phyloP scores from a whole-genome alignment of 2,797 vertebrate genomes.

The Poecilia wingei region DNA sequence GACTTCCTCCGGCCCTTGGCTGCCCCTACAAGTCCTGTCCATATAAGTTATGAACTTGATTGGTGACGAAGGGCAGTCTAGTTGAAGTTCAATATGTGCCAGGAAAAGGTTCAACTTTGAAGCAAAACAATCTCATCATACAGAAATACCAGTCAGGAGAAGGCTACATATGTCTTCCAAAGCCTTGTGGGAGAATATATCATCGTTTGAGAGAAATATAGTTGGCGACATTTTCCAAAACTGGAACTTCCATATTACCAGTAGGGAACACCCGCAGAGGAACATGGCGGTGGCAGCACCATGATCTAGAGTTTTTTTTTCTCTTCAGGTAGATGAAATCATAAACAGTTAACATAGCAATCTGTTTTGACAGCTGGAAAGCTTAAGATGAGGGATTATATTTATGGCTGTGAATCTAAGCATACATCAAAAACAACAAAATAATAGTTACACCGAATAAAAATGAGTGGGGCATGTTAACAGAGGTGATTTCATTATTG shows the following conservation, averaged over 20 bases:
- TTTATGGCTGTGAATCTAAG: background rate
- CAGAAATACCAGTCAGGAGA: background rate
- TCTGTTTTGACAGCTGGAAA: background rate
- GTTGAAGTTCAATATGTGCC: background rate
- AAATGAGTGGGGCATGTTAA: background rate
- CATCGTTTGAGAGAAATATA: background rate
- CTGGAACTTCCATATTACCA: background rate
- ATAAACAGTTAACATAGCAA: background rate
- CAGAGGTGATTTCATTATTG: background rate
- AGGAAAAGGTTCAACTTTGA: background rate
- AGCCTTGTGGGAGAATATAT: background rate
- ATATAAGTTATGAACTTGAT: background rate
- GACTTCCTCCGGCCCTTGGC: background rate
- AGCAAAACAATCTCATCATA: background rate
- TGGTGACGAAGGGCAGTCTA: background rate
- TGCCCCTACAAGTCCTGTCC: background rate
- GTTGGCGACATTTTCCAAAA: background rate
- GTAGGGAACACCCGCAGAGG: too few species aligned
- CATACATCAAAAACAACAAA: background rate
- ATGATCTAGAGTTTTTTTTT: too few species aligned
- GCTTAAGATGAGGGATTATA: background rate
- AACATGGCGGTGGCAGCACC: too few species aligned
- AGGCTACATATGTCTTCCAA: background rate
- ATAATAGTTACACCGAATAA: background rate
- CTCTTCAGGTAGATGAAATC: background rate